Conservation (phyloP, 2,888 invertebrate genomes). For the Latheticus oryzae region DNA sequence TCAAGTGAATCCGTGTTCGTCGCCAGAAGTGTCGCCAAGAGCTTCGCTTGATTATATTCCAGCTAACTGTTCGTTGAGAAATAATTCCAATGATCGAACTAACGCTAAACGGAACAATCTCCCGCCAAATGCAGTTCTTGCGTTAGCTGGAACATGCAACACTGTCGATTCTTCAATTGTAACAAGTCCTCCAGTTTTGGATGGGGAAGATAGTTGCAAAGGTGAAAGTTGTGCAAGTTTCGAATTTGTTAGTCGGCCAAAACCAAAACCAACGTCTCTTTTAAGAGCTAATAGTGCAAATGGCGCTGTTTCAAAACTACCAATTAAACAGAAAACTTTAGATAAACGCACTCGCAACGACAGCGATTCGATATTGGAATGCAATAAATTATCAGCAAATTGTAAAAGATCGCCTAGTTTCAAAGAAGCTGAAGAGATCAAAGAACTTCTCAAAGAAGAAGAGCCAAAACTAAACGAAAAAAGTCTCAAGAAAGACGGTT, state of each 20-base stretch:
- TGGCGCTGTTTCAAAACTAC: constrained; percentile 49
- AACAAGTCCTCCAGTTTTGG: constrained; percentile 70
- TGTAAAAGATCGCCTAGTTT: constrained; percentile 65
- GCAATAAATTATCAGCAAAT: constrained; percentile 62
- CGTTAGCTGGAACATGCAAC: constrained; percentile 65
- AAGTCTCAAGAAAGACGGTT: constrained; percentile 73
- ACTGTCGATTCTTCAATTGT: constrained; percentile 66
- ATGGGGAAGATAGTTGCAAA: constrained; percentile 73
- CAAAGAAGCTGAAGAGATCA: constrained; percentile 65
- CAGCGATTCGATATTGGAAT: constrained; percentile 63
- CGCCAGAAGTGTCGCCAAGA: constrained; percentile 63
- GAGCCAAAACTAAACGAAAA: constrained; percentile 68
- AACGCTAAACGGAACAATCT: constrained; percentile 60
- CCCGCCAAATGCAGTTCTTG: constrained; percentile 72
- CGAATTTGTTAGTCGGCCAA: constrained; percentile 69
- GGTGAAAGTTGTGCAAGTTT: constrained; percentile 75
- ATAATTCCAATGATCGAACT: constrained; percentile 56
- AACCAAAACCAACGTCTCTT: constrained; percentile 56
- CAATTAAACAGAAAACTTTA: constrained; percentile 52
- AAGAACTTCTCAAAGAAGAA: constrained; percentile 58
- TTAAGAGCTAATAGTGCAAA: constrained; percentile 59
- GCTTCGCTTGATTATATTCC: constrained; percentile 68
- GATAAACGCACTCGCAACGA: constrained; percentile 62
- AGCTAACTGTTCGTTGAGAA: constrained; percentile 65
- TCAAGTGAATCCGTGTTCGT: constrained; percentile 66